Base-by-base conservation (phyloP, 1,140 invertebrate species). In the Papilio polyxenes region DNA sequence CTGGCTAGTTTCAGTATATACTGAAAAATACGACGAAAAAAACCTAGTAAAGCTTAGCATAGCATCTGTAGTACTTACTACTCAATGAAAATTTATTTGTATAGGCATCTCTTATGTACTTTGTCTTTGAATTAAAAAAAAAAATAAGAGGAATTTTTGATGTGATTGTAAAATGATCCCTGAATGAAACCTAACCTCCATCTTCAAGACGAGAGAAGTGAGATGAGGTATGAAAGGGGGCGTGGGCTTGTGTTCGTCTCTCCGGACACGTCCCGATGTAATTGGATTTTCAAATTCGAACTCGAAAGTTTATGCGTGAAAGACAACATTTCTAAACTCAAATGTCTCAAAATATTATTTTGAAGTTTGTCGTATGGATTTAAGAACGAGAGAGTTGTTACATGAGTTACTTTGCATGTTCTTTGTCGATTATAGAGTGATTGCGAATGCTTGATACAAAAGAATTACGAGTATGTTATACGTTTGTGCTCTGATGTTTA, bases 211-310 rank as follows among this genome's bases (percentile, higher is more conserved):
- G 65, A 69, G 31, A 23, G 17, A 4, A 20, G 31, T 37, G 11
- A 37, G 62, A 23, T 31, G 31, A 15, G 10, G 62, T 31, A 65
- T 40, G 17, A 17, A 31, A 31, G 62, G 13, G 13, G 74, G 44
- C n/a, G 74, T 1, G 40, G 40, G 69, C 5, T 44, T 23, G 49
- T 53, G 75, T 51, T 77, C 75, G 4, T 75, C 44, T 77, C 49
- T 77, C 75, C 75, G 48, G 48, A 53, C 75, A 77, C 75, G 48
- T 76, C 40, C 75, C 44, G 20, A 77, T 51, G 75, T 77, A 77
- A 77, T 77, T 77, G 49, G 75, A 77, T 77, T 77, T 77, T 77
- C 75, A 53, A 77, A 77, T 77, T 77, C 75, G n/a, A 53, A 77
- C 20, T 53, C 48, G 13, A 49, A 77, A 77, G 75, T 77, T 77